Base-by-base conservation (phyloP, 2,797 vertebrate genomes). In the Toxotes lorentzi region DNA sequence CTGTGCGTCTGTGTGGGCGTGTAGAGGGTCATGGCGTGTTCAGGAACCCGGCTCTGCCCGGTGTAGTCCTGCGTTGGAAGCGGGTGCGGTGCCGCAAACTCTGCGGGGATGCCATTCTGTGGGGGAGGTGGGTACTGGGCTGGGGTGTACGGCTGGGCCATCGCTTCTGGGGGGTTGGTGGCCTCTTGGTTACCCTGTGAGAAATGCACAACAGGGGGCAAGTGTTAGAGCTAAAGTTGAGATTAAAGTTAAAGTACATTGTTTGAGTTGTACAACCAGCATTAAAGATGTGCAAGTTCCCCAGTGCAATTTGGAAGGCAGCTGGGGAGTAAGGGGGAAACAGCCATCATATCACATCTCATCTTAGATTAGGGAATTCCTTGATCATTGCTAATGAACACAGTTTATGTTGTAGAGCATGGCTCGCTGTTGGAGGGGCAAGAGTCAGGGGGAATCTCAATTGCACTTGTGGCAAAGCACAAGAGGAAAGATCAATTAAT, bases 101-200 rank as follows among this genome's bases (percentile, higher is more conserved):
- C 97, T 24, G 97, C 93, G 0, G 97, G 97, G 88, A 97, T 96
- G 84, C 97, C 96, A 35, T 97, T 98, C 96, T 98, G 97, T 84
- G 97, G 96, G 2, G 96, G 96, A 0, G 96, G 96, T 0, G 97
- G 96, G 81, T 97, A 97, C 95, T 97, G 97, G 90, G 97, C 94
- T 0, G 97, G 95, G 93, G 97, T 95, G 91, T 97, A 97, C 91
- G 97, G 96, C 94, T 99, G 97, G 91, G 97, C 97, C 97, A 98
- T 99, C 2, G 96, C 96, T 91, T 98, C 97, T 71, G 96, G 97
- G 72, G 95, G 95, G 91, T 97, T 97, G 93, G 96, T 95, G 95
- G 96, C 95, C 96, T 98, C 97, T 96, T 98, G 97, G 94, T 96
- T 98, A 95, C 97, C 97, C 97, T 98, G 95, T 2, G 14, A 82